A percentile compares a stretch with the other conserved stretches of the same genome.
These are phyloP conservation scores for Cephus pygmeus DNA, from an alignment of 2,888 invertebrate genomes.

Conservation along the genomic window DNA sequence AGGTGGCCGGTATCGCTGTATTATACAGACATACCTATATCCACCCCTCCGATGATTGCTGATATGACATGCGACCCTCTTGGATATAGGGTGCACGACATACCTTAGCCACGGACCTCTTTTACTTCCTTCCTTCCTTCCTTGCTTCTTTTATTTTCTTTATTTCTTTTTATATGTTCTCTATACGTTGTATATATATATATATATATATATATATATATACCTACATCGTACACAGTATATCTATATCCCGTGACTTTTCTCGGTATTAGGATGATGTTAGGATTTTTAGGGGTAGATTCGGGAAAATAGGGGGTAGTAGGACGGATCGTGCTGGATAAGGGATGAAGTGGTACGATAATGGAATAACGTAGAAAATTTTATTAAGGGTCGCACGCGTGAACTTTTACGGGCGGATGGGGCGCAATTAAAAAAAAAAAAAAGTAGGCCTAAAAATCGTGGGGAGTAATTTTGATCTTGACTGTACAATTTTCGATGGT, in stretches of 20 bases:
- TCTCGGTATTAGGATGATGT: not conserved
- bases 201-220: no score
- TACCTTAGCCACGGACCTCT: constrained; percentile 27
- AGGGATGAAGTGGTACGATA: not conserved
- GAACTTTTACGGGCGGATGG: not conserved
- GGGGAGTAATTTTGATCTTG: not conserved
- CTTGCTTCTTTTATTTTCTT: not conserved
- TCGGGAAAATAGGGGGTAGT: not conserved
- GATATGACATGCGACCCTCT: constrained; percentile 67
- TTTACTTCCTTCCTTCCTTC: constrained; percentile 20
- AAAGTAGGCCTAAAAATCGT: not conserved
- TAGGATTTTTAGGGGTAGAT: not conserved
- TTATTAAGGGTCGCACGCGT: not conserved
- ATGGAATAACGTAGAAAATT: not conserved
- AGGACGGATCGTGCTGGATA: not conserved
- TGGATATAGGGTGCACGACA: constrained; percentile 61
- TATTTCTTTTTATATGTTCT: not conserved
- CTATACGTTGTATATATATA: no score
- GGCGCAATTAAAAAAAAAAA: not conserved
- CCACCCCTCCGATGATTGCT: constrained; percentile 61
- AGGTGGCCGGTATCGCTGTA: constrained; percentile 53
- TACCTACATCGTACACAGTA: no score
- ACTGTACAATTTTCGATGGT: not conserved
- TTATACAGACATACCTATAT: constrained; percentile 64
- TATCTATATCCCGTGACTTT: not conserved